Percentiles rank a stretch among this genome's conserved stretches.
Evolutionary conservation across 2,113 vertebrate species (phyloP).

Genomic region (Andinoacara biseriatus): DNA sequence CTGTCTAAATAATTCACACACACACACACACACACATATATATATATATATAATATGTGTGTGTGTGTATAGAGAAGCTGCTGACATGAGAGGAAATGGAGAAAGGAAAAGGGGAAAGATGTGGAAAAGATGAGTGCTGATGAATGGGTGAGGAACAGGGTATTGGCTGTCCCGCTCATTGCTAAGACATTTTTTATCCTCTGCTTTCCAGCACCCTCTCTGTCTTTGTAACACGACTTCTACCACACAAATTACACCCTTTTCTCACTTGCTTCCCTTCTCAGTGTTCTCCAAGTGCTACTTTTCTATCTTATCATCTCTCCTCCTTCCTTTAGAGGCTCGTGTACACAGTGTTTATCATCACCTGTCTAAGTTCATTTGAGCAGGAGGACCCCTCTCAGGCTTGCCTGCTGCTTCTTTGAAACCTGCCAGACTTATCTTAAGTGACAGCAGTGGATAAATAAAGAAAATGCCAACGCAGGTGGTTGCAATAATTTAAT

Average conservation of each 20-base stretch:
- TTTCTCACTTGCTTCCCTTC: background rate
- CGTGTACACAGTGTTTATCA: conserved; percentile 56
- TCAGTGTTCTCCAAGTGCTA: conserved; percentile 23
- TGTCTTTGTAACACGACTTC: background rate
- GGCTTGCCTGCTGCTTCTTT: conserved; percentile 19
- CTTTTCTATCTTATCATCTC: conserved; percentile 41
- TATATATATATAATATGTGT: too few species aligned
- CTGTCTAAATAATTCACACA: conserved; percentile 66
- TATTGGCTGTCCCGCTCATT: background rate
- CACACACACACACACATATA: too few species aligned
- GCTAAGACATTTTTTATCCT: conserved; percentile 12
- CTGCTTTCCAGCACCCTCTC: background rate
- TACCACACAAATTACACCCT: background rate
- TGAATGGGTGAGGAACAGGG: conserved; percentile 24
- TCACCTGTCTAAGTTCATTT: conserved; percentile 62
- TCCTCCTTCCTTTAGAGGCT: conserved; percentile 32
- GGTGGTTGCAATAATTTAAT: conserved; percentile 7
- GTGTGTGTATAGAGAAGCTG: background rate
- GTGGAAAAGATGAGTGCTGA: conserved; percentile 17
- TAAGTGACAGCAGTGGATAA: conserved; percentile 7
- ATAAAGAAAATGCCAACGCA: conserved; percentile 5
- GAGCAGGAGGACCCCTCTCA: conserved; percentile 32
- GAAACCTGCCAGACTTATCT: conserved; percentile 1
- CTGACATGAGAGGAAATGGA: conserved; percentile 26
- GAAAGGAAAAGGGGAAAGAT: background rate